Base-by-base conservation (phyloP, 2,797 vertebrate species). In the Microchirus variegatus region DNA sequence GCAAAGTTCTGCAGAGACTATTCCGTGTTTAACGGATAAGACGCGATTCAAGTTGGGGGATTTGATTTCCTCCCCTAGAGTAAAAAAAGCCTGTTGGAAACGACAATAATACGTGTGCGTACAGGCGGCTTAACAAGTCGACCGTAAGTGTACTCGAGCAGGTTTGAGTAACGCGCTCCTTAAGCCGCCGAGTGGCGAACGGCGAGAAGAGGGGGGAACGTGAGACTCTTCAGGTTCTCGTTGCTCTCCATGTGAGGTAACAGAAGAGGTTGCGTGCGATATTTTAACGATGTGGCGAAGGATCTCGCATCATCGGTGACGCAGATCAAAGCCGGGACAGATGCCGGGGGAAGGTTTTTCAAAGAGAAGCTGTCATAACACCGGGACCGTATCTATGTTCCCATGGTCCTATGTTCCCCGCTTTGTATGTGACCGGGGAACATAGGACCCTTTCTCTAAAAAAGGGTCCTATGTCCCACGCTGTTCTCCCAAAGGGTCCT, bases 321-420 rank as follows among this genome's bases (percentile, higher is more conserved):
- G 53, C 61, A 75, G 66, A 83, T 86, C 85, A 86, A 83, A 88
- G 83, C 14, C 15, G 1, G 5, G 36, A 1, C 10, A 41, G 67
- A 66, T 72, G 70, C 68, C 73, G 70, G 65, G 69, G 70, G 55
- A n/a, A n/a, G n/a, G 64, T 80, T 90, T 87, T 90, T 87, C 76
- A 87, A 85, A 82, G 75, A 77, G 67, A 59, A 38, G 71, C 75
- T 5, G 22, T 22, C n/a, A n/a, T n/a, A n/a, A n/a, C n/a, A n/a
- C n/a, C n/a, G n/a, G n/a, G n/a, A n/a, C n/a, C n/a, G n/a, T n/a
- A n/a, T n/a, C n/a, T n/a, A n/a, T n/a, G n/a, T n/a, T n/a, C n/a
- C n/a, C n/a, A n/a, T n/a, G n/a, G n/a, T n/a, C n/a, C n/a, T n/a
- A n/a, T n/a, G n/a, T n/a, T n/a, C n/a, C n/a, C n/a, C n/a, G n/a